Conservation (phyloP, 30 jellyfish, hydroid and myxozoan species). For the Hydractinia symbiolongicarpus region DNA sequence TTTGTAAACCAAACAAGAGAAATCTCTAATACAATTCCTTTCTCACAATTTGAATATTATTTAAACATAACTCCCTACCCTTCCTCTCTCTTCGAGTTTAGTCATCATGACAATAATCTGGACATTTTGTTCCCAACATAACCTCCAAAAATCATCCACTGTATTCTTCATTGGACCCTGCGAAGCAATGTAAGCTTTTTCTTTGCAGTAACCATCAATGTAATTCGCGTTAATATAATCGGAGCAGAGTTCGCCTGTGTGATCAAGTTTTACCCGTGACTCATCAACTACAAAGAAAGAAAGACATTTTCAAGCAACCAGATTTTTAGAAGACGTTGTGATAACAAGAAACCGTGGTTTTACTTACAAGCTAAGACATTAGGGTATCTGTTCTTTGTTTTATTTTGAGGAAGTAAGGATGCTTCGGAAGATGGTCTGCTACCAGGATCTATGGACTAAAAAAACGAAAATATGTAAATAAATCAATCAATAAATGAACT, state of each 20-base stretch:
- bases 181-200: conserved; percentile 92
- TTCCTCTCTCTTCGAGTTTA: conserved; percentile 88
- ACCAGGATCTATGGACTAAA: conserved; percentile 78
- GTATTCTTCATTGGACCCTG: conserved; percentile 95
- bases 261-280: conserved; percentile 56
- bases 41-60: no score
- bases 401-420: conserved; percentile 56
- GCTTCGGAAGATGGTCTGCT: conserved; percentile 56
- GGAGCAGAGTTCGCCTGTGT: conserved; percentile 60
- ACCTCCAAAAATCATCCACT: conserved; percentile 89
- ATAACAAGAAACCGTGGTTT: not conserved
- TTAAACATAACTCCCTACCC: conserved; percentile 41
- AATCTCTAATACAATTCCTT: no score
- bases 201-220: conserved; percentile 87
- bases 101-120: conserved; percentile 95
- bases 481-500: no score
- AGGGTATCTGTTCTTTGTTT: conserved; percentile 75
- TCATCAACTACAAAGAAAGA: conserved; percentile 47
- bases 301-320: not conserved
- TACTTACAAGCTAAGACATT: conserved; percentile 82
- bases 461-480: not conserved
- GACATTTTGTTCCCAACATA: conserved; percentile 92
- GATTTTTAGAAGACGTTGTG: not conserved
- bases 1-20: not conserved
- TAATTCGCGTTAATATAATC: conserved; percentile 90